Percentiles rank a stretch among this genome's conserved stretches.
Evolutionary conservation across 1,140 invertebrate species (phyloP).

Genomic region (Eubasilissa regina): DNA sequence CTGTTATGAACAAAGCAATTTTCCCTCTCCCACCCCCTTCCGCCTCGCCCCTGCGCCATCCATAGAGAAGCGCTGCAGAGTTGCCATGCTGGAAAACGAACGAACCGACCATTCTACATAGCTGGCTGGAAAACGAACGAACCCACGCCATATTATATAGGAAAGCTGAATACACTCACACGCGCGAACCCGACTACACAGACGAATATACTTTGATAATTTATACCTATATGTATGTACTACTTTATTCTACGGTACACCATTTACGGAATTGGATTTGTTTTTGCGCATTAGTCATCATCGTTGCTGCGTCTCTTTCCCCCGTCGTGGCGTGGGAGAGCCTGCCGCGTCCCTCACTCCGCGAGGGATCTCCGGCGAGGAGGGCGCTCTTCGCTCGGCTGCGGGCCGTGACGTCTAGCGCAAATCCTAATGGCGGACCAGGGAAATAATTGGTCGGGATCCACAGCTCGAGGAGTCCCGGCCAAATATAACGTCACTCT

Average conservation of each 20-base stretch:
- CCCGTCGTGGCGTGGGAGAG: not conserved
- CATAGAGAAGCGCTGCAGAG: conserved; percentile 43
- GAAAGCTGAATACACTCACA: conserved; percentile 33
- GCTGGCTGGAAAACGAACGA: conserved; percentile 9
- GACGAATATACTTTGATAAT: conserved; percentile 40
- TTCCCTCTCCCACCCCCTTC: conserved; percentile 42
- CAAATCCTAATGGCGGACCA: too few relatives aligned
- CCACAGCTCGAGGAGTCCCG: not conserved
- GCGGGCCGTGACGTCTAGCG: not conserved
- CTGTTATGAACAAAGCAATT: conserved; percentile 59
- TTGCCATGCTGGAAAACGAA: conserved; percentile 50
- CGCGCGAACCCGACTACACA: not conserved
- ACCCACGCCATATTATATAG: conserved; percentile 30
- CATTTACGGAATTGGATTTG: conserved; percentile 61
- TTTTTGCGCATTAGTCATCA: conserved; percentile 61
- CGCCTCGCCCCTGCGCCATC: not conserved
- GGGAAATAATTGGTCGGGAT: not conserved
- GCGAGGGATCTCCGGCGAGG: conserved; percentile 16
- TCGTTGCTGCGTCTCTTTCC: conserved; percentile 51
- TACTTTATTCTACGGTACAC: conserved; percentile 41
- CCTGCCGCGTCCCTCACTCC: conserved; percentile 1
- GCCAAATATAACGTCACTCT: too few relatives aligned
- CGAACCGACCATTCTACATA: conserved; percentile 41
- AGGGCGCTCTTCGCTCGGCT: not conserved
- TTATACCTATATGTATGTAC: conserved; percentile 48